Percentiles rank a stretch among this genome's conserved stretches.
Evolutionary conservation across 2,888 invertebrate species (phyloP).

Genomic region (Microplitis manilae): DNA sequence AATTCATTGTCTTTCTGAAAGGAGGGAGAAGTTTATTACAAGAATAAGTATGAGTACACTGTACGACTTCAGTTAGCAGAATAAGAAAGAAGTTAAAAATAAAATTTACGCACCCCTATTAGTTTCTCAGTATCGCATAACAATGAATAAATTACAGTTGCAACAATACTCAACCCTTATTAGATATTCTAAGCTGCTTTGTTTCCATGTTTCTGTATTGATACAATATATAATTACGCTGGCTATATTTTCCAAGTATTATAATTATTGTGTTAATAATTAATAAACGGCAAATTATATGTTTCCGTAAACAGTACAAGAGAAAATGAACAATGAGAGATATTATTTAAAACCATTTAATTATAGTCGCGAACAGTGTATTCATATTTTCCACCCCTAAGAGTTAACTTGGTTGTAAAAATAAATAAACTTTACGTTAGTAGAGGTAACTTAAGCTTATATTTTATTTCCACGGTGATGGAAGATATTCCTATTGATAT

Average conservation of each 20-base stretch:
- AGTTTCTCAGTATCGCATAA: background rate
- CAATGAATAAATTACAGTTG: background rate
- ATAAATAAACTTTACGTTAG: background rate
- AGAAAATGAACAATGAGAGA: too few species aligned
- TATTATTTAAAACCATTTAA: too few species aligned
- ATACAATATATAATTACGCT: background rate
- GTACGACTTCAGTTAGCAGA: too few species aligned
- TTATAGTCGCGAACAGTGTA: background rate
- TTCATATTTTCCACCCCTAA: background rate
- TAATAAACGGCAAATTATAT: background rate
- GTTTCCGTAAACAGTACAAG: background rate
- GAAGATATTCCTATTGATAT: background rate
- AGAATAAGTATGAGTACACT: too few species aligned
- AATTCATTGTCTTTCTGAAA: too few species aligned
- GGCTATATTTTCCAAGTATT: background rate
- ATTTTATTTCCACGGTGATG: background rate
- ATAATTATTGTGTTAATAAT: background rate
- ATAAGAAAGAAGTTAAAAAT: too few species aligned
- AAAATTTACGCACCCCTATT: background rate
- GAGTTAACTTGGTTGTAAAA: background rate
- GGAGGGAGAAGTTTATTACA: too few species aligned
- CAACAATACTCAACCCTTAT: background rate
- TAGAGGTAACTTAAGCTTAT: background rate
- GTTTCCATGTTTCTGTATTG: background rate
- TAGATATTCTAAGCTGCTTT: background rate